Evolutionary conservation across 1,140 invertebrate genomes (phyloP), one percentile per base, ranked within the genome.

Genomic region (Pogonomyrmex californicus): DNA sequence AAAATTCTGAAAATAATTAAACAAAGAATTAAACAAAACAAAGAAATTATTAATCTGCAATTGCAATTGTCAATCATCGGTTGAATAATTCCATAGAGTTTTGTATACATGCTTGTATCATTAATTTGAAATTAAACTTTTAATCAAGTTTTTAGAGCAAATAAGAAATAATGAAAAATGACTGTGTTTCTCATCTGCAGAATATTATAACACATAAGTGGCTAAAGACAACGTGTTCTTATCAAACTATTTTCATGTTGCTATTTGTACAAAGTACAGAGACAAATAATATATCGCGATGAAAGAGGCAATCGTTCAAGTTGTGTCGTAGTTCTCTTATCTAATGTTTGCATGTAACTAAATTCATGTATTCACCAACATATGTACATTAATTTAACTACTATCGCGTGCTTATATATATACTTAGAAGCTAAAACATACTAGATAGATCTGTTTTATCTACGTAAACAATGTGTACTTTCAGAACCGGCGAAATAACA

Each of bases 401-500:
- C 33, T 60, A 63, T 3, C 9, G 33, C 41, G 47, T 9, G 54
- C 36, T 79, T 68, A 78, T 66, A 79, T 66, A 79, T 86, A 79
- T 23, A 23, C 83, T 82, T 47, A 47, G 54, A 23, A 23, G 0
- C 23, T 23, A 23, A 23, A 23, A 23, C 23, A 23, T 23, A 23
- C 23, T 23, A 23, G 23, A 23, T 23, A 23, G 23, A 23, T 0
- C 23, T 38, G 41, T 41, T 68, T 86, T 88, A 90, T 88, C 60
- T 86, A 88, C 30, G 89, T 83, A 91, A 91, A 91, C 78, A 86
- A 36, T 17, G 23, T 87, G 47, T 85, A 75, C 63, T 87, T 76
- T 66, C 62, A 86, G n/a, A 38, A 51, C 38, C 56, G 62, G 0
- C 62, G 47, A 60, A 65, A 78, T 36, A 47, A 33, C 23, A 54